phyloP scores from a whole-genome alignment of 2,888 invertebrate species.

The Ctena decussata region DNA sequence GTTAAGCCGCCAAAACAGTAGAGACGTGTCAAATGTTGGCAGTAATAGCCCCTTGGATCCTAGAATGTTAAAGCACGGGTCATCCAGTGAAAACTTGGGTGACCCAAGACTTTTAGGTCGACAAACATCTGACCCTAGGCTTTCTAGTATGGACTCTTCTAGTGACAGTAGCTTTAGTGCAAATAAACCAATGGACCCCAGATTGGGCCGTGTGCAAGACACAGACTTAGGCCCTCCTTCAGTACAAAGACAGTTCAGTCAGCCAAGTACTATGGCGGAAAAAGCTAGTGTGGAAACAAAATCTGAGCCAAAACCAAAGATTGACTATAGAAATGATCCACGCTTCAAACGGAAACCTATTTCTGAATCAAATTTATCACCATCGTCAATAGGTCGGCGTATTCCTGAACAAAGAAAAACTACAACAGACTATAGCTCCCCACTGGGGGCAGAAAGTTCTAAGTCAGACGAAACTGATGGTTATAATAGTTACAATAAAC shows the following conservation, averaged over 20 bases:
- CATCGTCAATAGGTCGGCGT: conserved; percentile 30
- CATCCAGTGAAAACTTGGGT: conserved; percentile 36
- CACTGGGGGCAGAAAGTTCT: conserved; percentile 80
- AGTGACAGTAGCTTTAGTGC: not conserved
- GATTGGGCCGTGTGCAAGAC: conserved; percentile 29
- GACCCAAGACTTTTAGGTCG: conserved; percentile 50
- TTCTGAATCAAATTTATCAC: conserved; percentile 48
- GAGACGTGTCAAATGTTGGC: conserved; percentile 17
- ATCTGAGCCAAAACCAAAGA: conserved; percentile 71
- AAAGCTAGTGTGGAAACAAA: conserved; percentile 34
- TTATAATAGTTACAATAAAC: conserved; percentile 83
- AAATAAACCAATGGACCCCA: conserved; percentile 48
- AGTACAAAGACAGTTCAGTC: conserved; percentile 61
- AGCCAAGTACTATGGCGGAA: conserved; percentile 49
- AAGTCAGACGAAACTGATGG: conserved; percentile 63
- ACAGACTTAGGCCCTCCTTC: conserved; percentile 33
- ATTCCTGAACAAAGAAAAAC: conserved; percentile 73
- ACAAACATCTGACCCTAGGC: conserved; percentile 41
- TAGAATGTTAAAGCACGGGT: conserved; percentile 17
- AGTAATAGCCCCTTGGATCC: not conserved
- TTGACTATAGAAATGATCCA: conserved; percentile 85
- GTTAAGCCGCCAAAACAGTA: conserved; percentile 51
- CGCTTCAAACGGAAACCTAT: conserved; percentile 82
- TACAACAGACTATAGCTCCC: conserved; percentile 85
- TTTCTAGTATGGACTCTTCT: conserved; percentile 22